phyloP scores from a whole-genome alignment of 2,888 invertebrate species.

The Machimus atricapillus region DNA sequence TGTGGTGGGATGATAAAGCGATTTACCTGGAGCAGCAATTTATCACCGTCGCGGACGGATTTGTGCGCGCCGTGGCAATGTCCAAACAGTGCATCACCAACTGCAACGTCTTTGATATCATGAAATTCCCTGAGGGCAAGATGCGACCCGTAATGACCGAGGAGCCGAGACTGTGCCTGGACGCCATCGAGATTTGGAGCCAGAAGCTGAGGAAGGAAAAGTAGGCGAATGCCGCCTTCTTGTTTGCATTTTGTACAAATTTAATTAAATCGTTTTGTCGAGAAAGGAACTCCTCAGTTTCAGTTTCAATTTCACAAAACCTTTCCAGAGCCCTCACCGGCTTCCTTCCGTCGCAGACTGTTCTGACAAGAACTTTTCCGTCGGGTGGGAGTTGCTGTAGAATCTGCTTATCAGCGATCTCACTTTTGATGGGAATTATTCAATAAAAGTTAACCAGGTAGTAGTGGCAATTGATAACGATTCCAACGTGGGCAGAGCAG shows the following conservation, averaged over 20 bases:
- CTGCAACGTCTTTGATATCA: conserved; percentile 70
- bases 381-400: background rate
- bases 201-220: conserved; percentile 72
- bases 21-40: conserved; percentile 86
- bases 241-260: conserved; percentile 10
- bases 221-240: conserved; percentile 45
- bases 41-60: conserved; percentile 77
- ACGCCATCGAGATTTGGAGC: conserved; percentile 80
- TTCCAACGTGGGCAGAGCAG: background rate
- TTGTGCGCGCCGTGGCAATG: conserved; percentile 78
- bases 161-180: conserved; percentile 78
- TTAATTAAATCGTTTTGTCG: conserved; percentile 13
- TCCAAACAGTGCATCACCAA: conserved; percentile 80
- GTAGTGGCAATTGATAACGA: conserved; percentile 9
- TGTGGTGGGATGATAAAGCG: conserved; percentile 87
- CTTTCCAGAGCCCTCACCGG: background rate
- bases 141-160: conserved; percentile 71
- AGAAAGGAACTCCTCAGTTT: background rate
- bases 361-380: background rate
- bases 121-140: conserved; percentile 72
- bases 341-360: conserved; percentile 23
- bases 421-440: background rate
- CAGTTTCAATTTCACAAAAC: background rate
- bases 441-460: conserved; percentile 2
- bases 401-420: background rate